A percentile compares a stretch with the other conserved stretches of the same genome.
These are phyloP conservation scores for Morpho deidamia DNA, from an alignment of 2,888 invertebrate genomes.

Conservation along the genomic window DNA sequence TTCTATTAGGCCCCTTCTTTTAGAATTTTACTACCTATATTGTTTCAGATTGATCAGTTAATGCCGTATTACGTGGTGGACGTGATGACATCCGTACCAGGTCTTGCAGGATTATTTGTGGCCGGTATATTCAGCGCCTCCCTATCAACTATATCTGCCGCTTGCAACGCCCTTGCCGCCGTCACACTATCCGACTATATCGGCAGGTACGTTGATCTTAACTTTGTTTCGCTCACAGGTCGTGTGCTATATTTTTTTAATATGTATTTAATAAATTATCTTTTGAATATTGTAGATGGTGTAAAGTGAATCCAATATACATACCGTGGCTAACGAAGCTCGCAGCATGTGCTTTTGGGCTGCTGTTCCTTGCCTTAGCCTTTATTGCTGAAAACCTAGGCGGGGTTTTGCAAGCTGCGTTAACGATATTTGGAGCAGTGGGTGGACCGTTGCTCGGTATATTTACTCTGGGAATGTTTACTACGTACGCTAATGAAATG, in stretches of 20 bases:
- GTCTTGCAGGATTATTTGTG: constrained; percentile 92
- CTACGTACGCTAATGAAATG: constrained; percentile 83
- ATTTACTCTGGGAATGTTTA: constrained; percentile 92
- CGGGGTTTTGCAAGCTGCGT: constrained; percentile 90
- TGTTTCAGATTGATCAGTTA: constrained; percentile 80
- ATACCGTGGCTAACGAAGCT: constrained; percentile 80
- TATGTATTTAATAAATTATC: not conserved
- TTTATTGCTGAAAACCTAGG: constrained; percentile 90
- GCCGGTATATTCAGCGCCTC: constrained; percentile 95
- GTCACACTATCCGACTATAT: constrained; percentile 94
- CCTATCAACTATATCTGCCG: constrained; percentile 93
- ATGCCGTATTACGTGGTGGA: constrained; percentile 90
- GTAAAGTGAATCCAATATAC: constrained; percentile 42
- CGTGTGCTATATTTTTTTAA: not conserved
- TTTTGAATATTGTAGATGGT: constrained; percentile 44
- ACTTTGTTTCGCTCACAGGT: not conserved
- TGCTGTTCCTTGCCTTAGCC: constrained; percentile 87
- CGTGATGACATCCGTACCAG: constrained; percentile 82
- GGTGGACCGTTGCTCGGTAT: constrained; percentile 92
- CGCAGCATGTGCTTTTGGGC: constrained; percentile 85
- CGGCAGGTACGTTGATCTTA: constrained; percentile 42
- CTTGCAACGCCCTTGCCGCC: constrained; percentile 93
- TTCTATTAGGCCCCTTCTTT: no score
- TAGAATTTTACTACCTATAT: no score
- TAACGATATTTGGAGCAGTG: constrained; percentile 92